phyloP scores from a whole-genome alignment of 2,797 vertebrate genomes.

The Eulemur coronatus region DNA sequence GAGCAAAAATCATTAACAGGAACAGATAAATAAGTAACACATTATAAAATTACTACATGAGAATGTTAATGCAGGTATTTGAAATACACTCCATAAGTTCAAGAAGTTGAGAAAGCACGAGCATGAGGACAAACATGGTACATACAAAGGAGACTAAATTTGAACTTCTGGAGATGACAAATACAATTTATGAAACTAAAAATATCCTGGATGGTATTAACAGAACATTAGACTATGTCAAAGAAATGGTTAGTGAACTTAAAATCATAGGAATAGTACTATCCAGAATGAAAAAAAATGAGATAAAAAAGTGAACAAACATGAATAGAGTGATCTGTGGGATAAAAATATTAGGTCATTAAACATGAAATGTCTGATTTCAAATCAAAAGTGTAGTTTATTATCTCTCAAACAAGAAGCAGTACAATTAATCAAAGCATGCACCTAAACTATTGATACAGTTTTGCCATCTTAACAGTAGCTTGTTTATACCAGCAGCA shows the following conservation, averaged over 20 bases:
- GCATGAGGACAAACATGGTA: background rate
- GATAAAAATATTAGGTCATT: background rate
- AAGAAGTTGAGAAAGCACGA: background rate
- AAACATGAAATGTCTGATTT: too few species aligned
- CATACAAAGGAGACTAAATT: background rate
- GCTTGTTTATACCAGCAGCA: too few species aligned
- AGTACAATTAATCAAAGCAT: too few species aligned
- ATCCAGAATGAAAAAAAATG: background rate
- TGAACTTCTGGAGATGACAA: background rate
- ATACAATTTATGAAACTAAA: background rate
- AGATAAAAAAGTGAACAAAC: background rate
- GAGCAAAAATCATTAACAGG: background rate
- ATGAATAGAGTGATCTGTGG: background rate
- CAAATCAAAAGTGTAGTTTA: too few species aligned
- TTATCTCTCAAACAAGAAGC: too few species aligned
- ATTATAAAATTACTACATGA: background rate
- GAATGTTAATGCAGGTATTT: background rate
- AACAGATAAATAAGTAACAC: background rate
- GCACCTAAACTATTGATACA: too few species aligned
- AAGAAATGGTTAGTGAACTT: background rate
- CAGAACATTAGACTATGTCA: background rate
- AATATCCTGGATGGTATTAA: background rate
- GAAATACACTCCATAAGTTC: background rate
- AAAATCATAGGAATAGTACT: background rate
- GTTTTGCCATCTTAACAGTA: too few species aligned